Evolutionary conservation across 2,888 invertebrate species (phyloP).

Genomic region (Agonum fuliginosum): DNA sequence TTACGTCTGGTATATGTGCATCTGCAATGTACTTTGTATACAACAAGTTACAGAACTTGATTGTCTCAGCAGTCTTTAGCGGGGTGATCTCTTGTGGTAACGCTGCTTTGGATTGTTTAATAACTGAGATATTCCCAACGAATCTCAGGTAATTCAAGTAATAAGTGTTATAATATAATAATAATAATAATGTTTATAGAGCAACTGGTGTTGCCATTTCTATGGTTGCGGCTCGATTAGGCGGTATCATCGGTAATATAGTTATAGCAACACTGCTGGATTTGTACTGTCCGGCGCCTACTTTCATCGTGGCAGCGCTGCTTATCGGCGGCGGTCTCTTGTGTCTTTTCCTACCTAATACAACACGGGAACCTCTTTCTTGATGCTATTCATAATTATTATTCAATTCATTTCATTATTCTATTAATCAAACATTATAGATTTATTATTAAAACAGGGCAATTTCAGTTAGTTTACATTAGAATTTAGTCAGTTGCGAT

Average conservation of each 20-base stretch:
- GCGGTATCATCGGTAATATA: conserved; percentile 91
- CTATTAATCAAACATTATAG: neutral
- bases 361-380: conserved; percentile 84
- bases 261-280: conserved; percentile 92
- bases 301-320: conserved; percentile 90
- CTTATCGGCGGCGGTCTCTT: conserved; percentile 91
- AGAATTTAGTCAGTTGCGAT: conserved; percentile 49
- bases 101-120: conserved; percentile 92
- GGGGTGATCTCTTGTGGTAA: conserved; percentile 92
- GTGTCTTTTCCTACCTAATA: conserved; percentile 92
- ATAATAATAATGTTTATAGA: conserved; percentile 72
- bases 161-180: neutral
- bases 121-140: conserved; percentile 95
- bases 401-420: neutral
- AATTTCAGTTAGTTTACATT: conserved; percentile 51
- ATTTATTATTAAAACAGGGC: conserved; percentile 45
- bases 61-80: conserved; percentile 90
- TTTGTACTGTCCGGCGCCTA: conserved; percentile 92
- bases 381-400: conserved; percentile 64
- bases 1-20: conserved; percentile 89
- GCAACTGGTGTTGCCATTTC: conserved; percentile 94
- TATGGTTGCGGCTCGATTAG: conserved; percentile 91
- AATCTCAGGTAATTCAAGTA: conserved; percentile 80
- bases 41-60: conserved; percentile 87
- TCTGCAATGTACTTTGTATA: conserved; percentile 90